Evolutionary conservation across 2,888 invertebrate genomes (phyloP).

Genomic region (Lochmaea crataegi): DNA sequence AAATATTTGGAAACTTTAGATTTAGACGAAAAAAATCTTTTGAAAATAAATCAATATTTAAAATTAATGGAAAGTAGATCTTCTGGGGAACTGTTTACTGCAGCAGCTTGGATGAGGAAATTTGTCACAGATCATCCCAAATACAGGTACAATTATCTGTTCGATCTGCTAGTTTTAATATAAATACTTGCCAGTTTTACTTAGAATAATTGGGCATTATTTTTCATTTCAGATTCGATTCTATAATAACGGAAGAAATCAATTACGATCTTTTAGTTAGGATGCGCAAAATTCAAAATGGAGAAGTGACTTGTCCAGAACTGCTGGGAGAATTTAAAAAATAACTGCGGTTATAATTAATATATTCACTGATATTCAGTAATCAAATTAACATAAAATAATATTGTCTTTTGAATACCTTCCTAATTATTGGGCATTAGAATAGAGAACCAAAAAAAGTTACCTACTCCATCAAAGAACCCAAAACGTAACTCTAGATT

Average conservation of each 20-base stretch:
- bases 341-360: neutral
- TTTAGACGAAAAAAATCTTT: conserved; percentile 97
- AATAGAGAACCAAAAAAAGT: too few species aligned
- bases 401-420: too few species aligned
- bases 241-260: conserved; percentile 86
- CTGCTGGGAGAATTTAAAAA: conserved; percentile 72
- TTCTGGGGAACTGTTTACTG: conserved; percentile 90
- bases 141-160: conserved; percentile 75
- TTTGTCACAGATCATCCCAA: conserved; percentile 91
- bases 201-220: neutral
- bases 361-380: conserved; percentile 10
- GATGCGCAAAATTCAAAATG: conserved; percentile 79
- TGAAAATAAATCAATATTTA: conserved; percentile 96
- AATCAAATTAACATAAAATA: neutral
- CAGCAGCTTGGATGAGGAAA: conserved; percentile 93
- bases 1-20: conserved; percentile 95
- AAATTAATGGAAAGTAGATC: conserved; percentile 89
- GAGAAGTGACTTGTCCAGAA: conserved; percentile 78
- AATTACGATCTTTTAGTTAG: conserved; percentile 89
- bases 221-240: conserved; percentile 79
- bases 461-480: too few species aligned
- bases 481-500: too few species aligned
- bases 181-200: neutral
- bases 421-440: too few species aligned
- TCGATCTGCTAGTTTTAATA: neutral